Percentiles rank a stretch among this genome's conserved stretches.
Evolutionary conservation across 2,113 vertebrate genomes (phyloP).

Genomic region (Martes martes): DNA sequence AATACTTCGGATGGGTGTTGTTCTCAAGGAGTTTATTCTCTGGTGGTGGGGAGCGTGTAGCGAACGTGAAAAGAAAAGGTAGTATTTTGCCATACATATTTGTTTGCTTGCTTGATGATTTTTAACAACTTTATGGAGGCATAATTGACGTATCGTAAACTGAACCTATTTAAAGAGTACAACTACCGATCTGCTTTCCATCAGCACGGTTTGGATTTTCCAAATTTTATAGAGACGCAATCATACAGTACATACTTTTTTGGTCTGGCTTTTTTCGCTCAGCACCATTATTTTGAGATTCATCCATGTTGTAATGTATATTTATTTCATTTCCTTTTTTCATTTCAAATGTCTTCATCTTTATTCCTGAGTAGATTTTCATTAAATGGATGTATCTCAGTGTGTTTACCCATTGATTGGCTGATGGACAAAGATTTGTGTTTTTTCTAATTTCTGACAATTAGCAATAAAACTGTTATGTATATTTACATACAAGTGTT

Average conservation of each 20-base stretch:
- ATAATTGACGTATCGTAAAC: background rate
- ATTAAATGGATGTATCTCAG: background rate
- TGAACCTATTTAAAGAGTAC: background rate
- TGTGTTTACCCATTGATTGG: background rate
- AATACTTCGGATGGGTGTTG: background rate
- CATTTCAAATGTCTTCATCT: background rate
- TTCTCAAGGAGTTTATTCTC: background rate
- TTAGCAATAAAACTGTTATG: background rate
- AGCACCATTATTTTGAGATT: background rate
- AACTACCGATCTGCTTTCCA: background rate
- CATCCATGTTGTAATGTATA: background rate
- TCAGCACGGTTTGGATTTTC: background rate
- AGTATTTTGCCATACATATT: background rate
- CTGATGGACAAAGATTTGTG: background rate
- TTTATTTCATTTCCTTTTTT: background rate
- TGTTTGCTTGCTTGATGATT: background rate
- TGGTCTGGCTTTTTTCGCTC: background rate
- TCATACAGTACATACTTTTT: background rate
- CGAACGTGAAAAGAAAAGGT: background rate
- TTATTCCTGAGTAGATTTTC: conserved; percentile 1
- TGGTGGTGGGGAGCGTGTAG: background rate
- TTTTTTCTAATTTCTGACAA: background rate
- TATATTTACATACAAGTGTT: conserved; percentile 13
- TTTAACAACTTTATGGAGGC: background rate
- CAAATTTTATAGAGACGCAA: background rate